Conservation (phyloP, 2,797 vertebrate genomes). For the Chloroceryle inda region DNA sequence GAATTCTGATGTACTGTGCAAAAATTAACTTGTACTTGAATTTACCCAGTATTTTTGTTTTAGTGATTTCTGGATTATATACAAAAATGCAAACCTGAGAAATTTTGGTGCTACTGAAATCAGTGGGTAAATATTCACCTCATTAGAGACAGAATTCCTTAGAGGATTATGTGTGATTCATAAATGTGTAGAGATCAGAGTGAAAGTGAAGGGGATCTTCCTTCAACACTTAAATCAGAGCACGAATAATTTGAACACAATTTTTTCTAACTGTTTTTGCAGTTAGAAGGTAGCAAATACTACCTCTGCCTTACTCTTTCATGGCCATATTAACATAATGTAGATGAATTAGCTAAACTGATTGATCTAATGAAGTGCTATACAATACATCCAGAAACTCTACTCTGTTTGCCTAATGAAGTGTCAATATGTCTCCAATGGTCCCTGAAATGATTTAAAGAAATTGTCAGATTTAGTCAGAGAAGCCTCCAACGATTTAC, state of each 20-base stretch:
- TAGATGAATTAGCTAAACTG: background rate
- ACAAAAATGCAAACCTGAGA: background rate
- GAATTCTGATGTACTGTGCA: background rate
- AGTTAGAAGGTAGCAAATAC: background rate
- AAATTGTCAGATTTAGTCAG: conserved; percentile 21
- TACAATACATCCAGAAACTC: background rate
- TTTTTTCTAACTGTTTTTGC: background rate
- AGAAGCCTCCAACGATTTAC: background rate
- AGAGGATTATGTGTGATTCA: background rate
- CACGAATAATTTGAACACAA: background rate
- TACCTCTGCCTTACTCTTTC: background rate
- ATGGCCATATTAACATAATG: background rate
- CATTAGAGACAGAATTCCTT: background rate
- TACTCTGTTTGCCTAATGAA: background rate
- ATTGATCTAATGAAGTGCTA: background rate
- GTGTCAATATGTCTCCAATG: background rate
- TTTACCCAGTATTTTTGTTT: background rate
- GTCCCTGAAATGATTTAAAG: background rate
- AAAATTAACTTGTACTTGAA: background rate
- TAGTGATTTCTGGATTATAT: background rate
- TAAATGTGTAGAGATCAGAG: background rate
- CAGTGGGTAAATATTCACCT: background rate
- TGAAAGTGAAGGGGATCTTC: rapidly evolving
- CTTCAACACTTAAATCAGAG: background rate
- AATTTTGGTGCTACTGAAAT: background rate